These are phyloP conservation scores for Callospermophilus lateralis DNA, from an alignment of 2,113 vertebrate genomes.

Conservation along the genomic window DNA sequence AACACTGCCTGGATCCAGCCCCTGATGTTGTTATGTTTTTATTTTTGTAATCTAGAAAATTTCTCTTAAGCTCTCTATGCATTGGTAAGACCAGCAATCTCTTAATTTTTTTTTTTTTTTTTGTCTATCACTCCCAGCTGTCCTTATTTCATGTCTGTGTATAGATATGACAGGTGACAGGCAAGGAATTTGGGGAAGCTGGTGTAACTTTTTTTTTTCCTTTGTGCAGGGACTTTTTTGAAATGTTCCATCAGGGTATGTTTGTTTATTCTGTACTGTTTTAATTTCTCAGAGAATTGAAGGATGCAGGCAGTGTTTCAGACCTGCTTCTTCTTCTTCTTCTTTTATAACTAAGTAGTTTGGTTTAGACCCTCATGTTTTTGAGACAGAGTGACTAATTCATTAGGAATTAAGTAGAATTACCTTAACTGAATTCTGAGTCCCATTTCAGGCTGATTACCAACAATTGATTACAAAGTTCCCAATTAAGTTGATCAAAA, in stretches of 20 bases:
- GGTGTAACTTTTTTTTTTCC: neutral
- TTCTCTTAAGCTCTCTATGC: neutral
- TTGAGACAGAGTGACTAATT: conserved; percentile 54
- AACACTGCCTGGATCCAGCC: neutral
- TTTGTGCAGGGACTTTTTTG: neutral
- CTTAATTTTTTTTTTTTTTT: neutral
- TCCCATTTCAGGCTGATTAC: conserved; percentile 31
- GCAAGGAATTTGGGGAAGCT: neutral
- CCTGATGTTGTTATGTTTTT: neutral
- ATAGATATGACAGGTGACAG: neutral
- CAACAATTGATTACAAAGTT: neutral
- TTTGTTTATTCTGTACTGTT: conserved; percentile 12
- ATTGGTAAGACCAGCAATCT: neutral
- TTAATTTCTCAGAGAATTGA: conserved; percentile 2
- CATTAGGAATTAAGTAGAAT: conserved; percentile 60
- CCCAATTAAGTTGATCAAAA: neutral
- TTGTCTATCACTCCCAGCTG: neutral
- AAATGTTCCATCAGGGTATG: neutral
- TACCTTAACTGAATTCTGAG: neutral
- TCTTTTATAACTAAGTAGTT: conserved; percentile 57
- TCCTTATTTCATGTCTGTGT: neutral
- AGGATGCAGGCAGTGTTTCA: no score
- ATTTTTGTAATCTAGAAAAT: neutral
- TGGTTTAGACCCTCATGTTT: conserved; percentile 58
- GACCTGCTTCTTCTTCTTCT: neutral